Evolutionary conservation across 2,888 invertebrate genomes (phyloP), one percentile per base, ranked within the genome.

Genomic region (Cheilosia soror): DNA sequence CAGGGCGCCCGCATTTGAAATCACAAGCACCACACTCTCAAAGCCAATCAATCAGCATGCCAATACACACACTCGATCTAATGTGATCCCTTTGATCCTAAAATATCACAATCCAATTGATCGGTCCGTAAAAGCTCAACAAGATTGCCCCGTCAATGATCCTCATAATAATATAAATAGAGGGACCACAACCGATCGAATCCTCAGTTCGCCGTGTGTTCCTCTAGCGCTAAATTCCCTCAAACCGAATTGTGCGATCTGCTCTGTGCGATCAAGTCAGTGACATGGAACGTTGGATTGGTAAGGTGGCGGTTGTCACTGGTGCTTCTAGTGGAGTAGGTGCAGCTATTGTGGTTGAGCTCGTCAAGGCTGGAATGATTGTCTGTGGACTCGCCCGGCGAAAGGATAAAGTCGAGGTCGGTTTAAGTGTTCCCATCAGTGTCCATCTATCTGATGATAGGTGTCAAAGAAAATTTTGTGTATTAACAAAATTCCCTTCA

Each of bases 351-450:
- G 87, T 88, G 15, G 55, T 88, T 6, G 88, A 88, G 77, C 80
- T 89, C 33, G 88, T 88, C 37, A 86, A 84, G 42, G 84, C 88
- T 62, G 89, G 89, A 15, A 84, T 89, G 88, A 89, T 88, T 65
- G 89, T 89, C 7, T 88, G 88, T 51, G 89, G 89, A 55, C 80
- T 89, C 11, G 87, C 88, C 1, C 69, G 84, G 27, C 77, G 89
- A 77, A 89, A 89, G 87, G 89, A 89, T 88, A 89, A 89, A 88
- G 88, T 89, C 55, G 89, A 89, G 88, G 88, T 88, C 65, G 44
- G 84, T 81, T 51, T 0, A 29, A 31, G 51, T 31, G 9, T 25
- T 0, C 0, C n/a, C 3, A 5, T n/a, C n/a, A 20, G 20, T 20
- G 20, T 20, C 20, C 20, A 20, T 20, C 20, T 20, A 20, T 20